These are phyloP conservation scores for Pitangus sulphuratus DNA, from an alignment of 2,797 vertebrate genomes.

Conservation along the genomic window DNA sequence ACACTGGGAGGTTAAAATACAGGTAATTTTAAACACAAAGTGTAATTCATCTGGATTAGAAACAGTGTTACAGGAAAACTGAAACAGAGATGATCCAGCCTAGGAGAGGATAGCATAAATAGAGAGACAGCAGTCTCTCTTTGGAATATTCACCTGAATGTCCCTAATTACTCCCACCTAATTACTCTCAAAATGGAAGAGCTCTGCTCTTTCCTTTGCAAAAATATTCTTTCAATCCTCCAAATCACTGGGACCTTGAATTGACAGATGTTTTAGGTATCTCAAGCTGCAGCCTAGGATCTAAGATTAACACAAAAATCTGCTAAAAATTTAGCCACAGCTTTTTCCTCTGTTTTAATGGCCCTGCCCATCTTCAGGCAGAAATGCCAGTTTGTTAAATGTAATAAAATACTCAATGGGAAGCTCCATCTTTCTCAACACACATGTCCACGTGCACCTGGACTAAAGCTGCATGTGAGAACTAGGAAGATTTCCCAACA, in stretches of 20 bases:
- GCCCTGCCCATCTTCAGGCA: not conserved
- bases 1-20: not conserved
- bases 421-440: not conserved
- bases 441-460: not conserved
- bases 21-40: not conserved
- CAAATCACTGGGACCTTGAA: not conserved
- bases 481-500: not conserved
- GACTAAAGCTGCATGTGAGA: not conserved
- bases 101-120: not conserved
- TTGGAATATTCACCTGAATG: not conserved
- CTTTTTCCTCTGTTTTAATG: not conserved
- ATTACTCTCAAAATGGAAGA: not conserved
- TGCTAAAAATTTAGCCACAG: not conserved
- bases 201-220: not conserved
- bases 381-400: not conserved
- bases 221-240: not conserved
- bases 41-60: not conserved
- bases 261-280: not conserved
- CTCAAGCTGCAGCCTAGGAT: not conserved
- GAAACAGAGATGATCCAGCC: not conserved
- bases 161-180: not conserved
- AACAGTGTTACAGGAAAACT: not conserved
- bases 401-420: not conserved
- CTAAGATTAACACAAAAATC: not conserved
- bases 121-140: not conserved